A percentile compares a stretch with the other conserved stretches of the same genome.
Conservation (phyloP, 2,797 vertebrate species). For the Podarcis lilfordi region DNA sequence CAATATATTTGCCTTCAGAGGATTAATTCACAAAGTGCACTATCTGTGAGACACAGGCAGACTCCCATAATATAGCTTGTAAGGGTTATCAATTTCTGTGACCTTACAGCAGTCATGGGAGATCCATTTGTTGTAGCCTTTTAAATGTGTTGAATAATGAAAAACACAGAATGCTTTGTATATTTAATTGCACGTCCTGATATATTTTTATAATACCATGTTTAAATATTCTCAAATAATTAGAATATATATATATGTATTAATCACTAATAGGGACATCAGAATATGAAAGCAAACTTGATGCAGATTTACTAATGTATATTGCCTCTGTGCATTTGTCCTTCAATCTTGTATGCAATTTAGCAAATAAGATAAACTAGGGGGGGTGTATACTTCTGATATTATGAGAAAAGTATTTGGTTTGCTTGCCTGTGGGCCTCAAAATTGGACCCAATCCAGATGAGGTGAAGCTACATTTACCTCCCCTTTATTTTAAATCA, state of each 20-base stretch:
- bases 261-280: neutral
- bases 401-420: neutral
- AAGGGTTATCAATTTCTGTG: slow-evolving; percentile 93
- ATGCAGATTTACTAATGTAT: slow-evolving; percentile 18
- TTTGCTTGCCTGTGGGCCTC: neutral
- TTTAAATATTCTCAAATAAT: neutral
- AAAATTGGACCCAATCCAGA: slow-evolving; percentile 5
- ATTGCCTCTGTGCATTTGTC: neutral
- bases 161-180: slow-evolving; percentile 57
- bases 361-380: neutral
- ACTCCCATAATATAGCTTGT: slow-evolving; percentile 86
- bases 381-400: neutral
- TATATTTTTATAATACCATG: slow-evolving; percentile 26
- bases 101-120: slow-evolving; percentile 86
- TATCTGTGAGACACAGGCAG: slow-evolving; percentile 82
- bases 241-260: neutral
- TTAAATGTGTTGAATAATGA: slow-evolving; percentile 72
- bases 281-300: slow-evolving; percentile 10
- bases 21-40: slow-evolving; percentile 90
- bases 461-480: neutral
- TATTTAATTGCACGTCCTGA: slow-evolving; percentile 36
- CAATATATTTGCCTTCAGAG: slow-evolving; percentile 91
- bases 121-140: slow-evolving; percentile 84
- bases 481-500: neutral
- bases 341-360: slow-evolving; percentile 1